These are phyloP conservation scores for Trichonephila clavata DNA, from an alignment of 1,140 invertebrate genomes.

Conservation along the genomic window DNA sequence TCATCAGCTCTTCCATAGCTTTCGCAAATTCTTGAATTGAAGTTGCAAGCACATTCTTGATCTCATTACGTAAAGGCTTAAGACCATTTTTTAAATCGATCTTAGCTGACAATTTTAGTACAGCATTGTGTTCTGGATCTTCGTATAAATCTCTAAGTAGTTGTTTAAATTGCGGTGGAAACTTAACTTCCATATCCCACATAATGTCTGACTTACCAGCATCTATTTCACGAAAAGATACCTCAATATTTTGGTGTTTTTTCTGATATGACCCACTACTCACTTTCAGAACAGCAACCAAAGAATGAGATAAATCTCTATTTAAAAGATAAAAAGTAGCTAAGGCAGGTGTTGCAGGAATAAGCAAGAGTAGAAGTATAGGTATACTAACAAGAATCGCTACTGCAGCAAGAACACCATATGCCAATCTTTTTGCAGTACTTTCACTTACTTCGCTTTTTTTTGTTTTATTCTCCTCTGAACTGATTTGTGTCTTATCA, in stretches of 20 bases:
- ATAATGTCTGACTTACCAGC: slow-evolving; percentile 34
- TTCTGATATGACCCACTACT: slow-evolving; percentile 22
- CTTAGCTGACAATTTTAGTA: neutral
- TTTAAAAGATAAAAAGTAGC: slow-evolving; percentile 10
- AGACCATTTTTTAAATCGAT: neutral
- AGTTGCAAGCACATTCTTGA: slow-evolving; percentile 18
- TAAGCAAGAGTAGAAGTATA: slow-evolving; percentile 17
- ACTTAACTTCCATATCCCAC: slow-evolving; percentile 25
- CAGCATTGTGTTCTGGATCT: neutral
- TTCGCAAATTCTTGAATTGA: neutral
- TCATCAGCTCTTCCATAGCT: slow-evolving; percentile 6
- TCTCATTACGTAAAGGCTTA: neutral
- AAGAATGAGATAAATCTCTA: slow-evolving; percentile 4
- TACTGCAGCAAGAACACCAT: slow-evolving; percentile 21
- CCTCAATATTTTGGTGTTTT: slow-evolving; percentile 26
- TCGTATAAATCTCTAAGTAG: slow-evolving; percentile 32
- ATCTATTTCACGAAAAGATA: slow-evolving; percentile 8
- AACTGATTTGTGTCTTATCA: slow-evolving; percentile 6
- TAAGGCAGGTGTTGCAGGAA: slow-evolving; percentile 15
- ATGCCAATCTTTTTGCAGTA: slow-evolving; percentile 3
- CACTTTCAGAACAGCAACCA: neutral
- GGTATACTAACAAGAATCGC: slow-evolving; percentile 22
- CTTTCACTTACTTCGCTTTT: neutral
- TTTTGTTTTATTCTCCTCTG: slow-evolving; percentile 20
- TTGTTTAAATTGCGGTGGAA: slow-evolving; percentile 22